Conservation (phyloP, 2,888 invertebrate species). For the Spodoptera picta region DNA sequence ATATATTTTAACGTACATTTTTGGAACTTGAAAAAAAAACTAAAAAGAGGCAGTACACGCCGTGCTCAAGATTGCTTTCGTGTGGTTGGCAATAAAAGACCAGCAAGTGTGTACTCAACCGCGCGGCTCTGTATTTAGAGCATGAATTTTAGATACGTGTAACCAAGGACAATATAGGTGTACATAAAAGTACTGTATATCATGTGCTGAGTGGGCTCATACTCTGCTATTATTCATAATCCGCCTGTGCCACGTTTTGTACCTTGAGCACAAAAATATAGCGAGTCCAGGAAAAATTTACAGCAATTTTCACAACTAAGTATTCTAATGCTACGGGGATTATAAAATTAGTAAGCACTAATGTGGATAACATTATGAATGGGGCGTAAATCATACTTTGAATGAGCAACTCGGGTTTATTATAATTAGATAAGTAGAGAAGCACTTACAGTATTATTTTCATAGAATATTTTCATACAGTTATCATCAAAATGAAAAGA, state of each 20-base stretch:
- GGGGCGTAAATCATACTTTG: constrained; percentile 18
- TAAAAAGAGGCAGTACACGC: constrained; percentile 50
- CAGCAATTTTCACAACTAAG: constrained; percentile 37
- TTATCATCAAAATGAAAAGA: constrained; percentile 14
- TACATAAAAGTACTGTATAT: constrained; percentile 60
- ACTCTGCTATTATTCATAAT: constrained; percentile 58
- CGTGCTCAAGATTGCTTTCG: constrained; percentile 72
- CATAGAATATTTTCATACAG: constrained; percentile 7
- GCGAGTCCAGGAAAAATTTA: constrained; percentile 30
- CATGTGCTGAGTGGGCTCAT: constrained; percentile 58
- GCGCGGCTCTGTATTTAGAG: constrained; percentile 71
- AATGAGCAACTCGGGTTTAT: constrained; percentile 9
- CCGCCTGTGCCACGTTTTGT: constrained; percentile 48
- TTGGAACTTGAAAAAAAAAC: constrained; percentile 19
- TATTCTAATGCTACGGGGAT: constrained; percentile 39
- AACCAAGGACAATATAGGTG: constrained; percentile 67
- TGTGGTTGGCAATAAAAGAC: constrained; percentile 76
- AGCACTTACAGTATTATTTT: constrained; percentile 18
- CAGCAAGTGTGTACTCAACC: constrained; percentile 69
- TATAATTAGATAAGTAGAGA: constrained; percentile 16
- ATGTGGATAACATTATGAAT: constrained; percentile 43
- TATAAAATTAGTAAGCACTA: constrained; percentile 20
- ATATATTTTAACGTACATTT: constrained; percentile 34
- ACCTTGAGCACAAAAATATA: constrained; percentile 43
- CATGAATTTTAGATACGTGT: constrained; percentile 77